phyloP scores from a whole-genome alignment of 92 coral and sea anemone genomes.

The Galaxea fascicularis region DNA sequence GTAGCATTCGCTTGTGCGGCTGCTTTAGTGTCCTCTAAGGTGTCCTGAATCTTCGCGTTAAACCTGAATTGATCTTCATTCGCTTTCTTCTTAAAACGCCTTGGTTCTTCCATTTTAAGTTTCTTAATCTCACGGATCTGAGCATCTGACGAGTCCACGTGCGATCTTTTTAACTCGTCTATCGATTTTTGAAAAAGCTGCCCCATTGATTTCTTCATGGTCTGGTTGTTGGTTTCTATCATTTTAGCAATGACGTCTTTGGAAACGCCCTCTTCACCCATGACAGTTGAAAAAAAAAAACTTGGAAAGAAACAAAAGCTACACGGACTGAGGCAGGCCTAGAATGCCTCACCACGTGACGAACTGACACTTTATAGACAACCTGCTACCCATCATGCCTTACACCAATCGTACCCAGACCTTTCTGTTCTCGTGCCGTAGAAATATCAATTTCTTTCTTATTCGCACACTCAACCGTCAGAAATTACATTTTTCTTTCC shows the following conservation, averaged over 20 bases:
- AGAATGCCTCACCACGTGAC: too few species aligned
- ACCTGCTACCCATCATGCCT: too few species aligned
- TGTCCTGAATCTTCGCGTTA: conserved; percentile 14
- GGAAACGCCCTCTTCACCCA: background rate
- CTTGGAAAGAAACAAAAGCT: background rate
- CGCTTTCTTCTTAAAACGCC: conserved; percentile 12
- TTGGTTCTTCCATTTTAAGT: conserved; percentile 3
- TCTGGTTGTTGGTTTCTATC: background rate
- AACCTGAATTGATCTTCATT: conserved; percentile 20
- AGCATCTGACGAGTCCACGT: background rate
- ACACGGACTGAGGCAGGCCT: background rate
- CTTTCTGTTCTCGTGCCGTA: too few species aligned
- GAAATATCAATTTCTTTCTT: too few species aligned
- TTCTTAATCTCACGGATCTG: conserved; percentile 9
- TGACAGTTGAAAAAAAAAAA: background rate
- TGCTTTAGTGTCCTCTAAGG: background rate
- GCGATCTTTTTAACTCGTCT: background rate
- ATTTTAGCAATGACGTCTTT: background rate
- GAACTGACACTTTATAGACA: too few species aligned
- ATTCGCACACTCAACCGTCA: too few species aligned
- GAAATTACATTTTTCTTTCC: too few species aligned
- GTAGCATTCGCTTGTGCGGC: background rate
- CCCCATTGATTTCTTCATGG: background rate
- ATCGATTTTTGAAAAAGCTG: background rate
- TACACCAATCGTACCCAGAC: too few species aligned